Evolutionary conservation across 1,140 invertebrate species (phyloP), one percentile per base, ranked within the genome.

Genomic region (Pseudoatta argentina): DNA sequence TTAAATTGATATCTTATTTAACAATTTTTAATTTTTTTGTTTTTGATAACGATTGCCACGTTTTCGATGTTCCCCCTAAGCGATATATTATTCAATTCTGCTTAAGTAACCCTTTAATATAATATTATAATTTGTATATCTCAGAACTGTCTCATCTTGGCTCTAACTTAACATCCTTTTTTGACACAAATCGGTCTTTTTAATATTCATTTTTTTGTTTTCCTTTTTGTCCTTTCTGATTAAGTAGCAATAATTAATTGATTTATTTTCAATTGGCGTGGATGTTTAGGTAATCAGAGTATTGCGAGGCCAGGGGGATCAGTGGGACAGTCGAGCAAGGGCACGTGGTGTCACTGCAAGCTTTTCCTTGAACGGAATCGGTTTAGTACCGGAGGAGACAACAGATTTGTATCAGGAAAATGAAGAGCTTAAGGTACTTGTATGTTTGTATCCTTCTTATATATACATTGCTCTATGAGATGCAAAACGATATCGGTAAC

Each of bases 391-490:
- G 48, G 98, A 98, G 86, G 98, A 98, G 89, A 97, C 97, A 2
- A 97, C 97, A 0, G 98, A 98, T 95, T 95, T 98, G 14, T 98
- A 97, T 92, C 98, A 98, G 94, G 98, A 98, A 94, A 98, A 98
- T 92, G 98, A 98, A 93, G 98, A 98, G 93, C 95, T 98, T 0
- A 98, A 98, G 96, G 98, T 98, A 94, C 8, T 55, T 55, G 16
- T n/a, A 55, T n/a, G 53, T 7, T 55, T 44, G 1, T 44, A 3
- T 44, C 14, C 3, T 51, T 4, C 48, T 51, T 51, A 51, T 51
- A 51, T 14, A 16, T 51, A 16, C 48, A 51, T 51, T 2, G 12
- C 4, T 51, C 3, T 51, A 5, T 16, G 39, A 4, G 14, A 51
- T 16, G 14, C 48, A 51, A 51, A 51, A 51, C 14, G 14, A 0